Evolutionary conservation across 2,113 vertebrate species (phyloP).

Genomic region (Tragelaphus buxtoni): DNA sequence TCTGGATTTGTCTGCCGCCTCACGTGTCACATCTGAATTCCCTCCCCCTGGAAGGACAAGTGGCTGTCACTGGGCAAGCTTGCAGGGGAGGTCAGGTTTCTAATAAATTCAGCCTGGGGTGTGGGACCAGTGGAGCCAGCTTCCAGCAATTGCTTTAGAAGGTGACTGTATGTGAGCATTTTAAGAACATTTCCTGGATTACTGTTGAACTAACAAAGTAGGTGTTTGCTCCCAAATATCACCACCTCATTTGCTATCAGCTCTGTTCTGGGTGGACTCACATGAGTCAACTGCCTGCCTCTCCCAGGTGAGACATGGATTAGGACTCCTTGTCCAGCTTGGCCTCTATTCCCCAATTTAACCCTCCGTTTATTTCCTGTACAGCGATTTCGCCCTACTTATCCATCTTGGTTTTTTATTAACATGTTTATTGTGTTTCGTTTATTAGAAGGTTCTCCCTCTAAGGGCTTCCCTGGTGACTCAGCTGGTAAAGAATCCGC

Average conservation of each 20-base stretch:
- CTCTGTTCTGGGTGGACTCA: not conserved
- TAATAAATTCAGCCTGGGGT: not conserved
- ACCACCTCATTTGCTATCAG: not conserved
- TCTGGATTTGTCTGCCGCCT: not conserved
- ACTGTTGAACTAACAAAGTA: not conserved
- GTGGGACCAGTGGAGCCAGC: not conserved
- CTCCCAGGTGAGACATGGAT: not conserved
- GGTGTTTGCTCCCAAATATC: not conserved
- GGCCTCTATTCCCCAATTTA: too few species aligned
- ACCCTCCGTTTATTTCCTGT: not conserved
- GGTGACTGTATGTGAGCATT: not conserved
- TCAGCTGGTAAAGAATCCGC: not conserved
- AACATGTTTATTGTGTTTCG: not conserved
- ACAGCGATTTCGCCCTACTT: not conserved
- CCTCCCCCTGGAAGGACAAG: not conserved
- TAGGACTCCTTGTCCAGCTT: not conserved
- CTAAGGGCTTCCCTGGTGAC: not conserved
- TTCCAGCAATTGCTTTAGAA: not conserved
- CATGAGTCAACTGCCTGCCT: not conserved
- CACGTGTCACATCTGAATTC: not conserved
- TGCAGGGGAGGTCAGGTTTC: not conserved
- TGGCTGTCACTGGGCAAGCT: not conserved
- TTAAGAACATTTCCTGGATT: not conserved
- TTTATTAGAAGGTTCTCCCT: not conserved
- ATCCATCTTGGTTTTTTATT: not conserved